Percentiles rank a stretch among this genome's conserved stretches.
Evolutionary conservation across 2,888 invertebrate genomes (phyloP).

Genomic region (Oasisia sp.): DNA sequence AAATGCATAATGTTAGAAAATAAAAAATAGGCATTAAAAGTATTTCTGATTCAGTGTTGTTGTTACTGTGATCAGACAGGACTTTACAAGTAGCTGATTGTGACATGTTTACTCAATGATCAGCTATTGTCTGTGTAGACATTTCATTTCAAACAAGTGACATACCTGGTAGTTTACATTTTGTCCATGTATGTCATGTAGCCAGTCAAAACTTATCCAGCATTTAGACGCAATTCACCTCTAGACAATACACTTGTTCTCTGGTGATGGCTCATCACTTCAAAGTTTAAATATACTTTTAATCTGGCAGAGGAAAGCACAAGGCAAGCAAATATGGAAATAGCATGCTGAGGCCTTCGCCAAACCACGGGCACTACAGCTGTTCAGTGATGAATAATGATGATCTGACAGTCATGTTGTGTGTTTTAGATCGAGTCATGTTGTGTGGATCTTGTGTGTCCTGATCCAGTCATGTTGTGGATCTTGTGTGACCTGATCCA

Average conservation of each 20-base stretch:
- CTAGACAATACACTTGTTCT: not conserved
- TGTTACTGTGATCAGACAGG: not conserved
- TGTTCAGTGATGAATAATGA: no score
- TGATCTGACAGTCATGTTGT: not conserved
- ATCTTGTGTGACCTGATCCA: not conserved
- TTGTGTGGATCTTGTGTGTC: not conserved
- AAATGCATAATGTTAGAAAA: no score
- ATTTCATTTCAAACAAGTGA: not conserved
- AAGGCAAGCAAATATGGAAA: no score
- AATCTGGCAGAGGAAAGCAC: not conserved
- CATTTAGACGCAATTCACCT: not conserved
- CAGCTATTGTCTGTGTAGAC: not conserved
- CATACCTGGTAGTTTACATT: not conserved
- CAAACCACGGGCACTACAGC: no score
- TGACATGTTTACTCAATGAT: not conserved
- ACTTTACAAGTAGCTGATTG: not conserved
- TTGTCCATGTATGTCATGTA: not conserved
- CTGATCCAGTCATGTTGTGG: not conserved
- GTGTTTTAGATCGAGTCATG: not conserved
- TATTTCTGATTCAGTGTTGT: not conserved
- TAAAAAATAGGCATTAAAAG: not conserved
- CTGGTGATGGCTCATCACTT: not conserved
- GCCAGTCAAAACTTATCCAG: not conserved
- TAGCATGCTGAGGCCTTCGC: no score
- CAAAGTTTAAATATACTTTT: not conserved